Evolutionary conservation across 53 echinoderm and acorn worm species (phyloP), one percentile per base, ranked within the genome.

Genomic region (Echinarachnius parma): DNA sequence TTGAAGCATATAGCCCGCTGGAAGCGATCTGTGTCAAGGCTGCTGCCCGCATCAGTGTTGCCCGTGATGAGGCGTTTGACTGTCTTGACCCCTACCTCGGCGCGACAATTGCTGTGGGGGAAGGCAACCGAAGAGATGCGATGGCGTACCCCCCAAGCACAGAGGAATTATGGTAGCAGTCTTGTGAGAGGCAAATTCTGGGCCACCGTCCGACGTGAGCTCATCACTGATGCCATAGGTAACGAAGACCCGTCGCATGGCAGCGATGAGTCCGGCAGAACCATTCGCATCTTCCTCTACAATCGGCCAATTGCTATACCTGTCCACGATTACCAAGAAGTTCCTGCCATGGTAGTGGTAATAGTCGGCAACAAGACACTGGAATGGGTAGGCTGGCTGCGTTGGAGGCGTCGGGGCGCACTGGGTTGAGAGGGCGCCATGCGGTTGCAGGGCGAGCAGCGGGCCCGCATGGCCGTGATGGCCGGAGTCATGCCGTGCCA

Each of bases 271-370:
- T 31, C 74, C 74, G 34, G 32, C 37, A 26, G 70, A 3, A 10
- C 70, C 70, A 28, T 70, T 29, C 5, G 46, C 3, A 8, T 10
- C 21, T 31, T 59, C 33, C 22, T 61, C 62, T 2, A 61, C 32
- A 61, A 61, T 61, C 21, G 62, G 62, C 62, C 62, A 61, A 32
- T 61, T 63, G 48, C n/a, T n/a, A n/a, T n/a, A n/a, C n/a, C n/a
- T n/a, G n/a, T n/a, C n/a, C n/a, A n/a, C n/a, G n/a, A n/a, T 31
- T 27, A 70, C 70, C 29, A 52, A 33, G 53, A 49, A 70, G 34
- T 53, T 74, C 20, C 34, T 22, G 9, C 55, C 74, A 35, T 74
- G 53, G 36, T 74, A 74, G 36, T 74, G 70, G n/a, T 49, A 70
- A 21, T 47, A 70, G 50, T 70, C 66, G 1, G 70, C 70, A 22